Evolutionary conservation across 2,113 vertebrate species (phyloP).

Genomic region (Apodemus speciosus): DNA sequence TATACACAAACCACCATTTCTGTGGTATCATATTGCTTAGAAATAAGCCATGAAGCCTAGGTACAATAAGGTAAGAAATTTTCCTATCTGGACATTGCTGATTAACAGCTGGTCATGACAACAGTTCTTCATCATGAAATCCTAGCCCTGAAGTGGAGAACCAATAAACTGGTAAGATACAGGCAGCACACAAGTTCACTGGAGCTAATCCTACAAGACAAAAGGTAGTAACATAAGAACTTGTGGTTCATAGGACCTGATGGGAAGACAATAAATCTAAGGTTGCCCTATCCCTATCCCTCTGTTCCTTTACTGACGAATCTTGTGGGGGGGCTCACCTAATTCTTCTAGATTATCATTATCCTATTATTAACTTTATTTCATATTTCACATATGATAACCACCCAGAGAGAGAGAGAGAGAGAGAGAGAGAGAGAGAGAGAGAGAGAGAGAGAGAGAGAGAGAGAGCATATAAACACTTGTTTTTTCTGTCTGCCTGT

Average conservation of each 20-base stretch:
- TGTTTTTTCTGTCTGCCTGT: background rate
- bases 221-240: background rate
- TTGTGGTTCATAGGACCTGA: background rate
- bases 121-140: conserved; percentile 19
- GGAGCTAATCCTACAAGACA: background rate
- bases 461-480: background rate
- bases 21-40: background rate
- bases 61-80: background rate
- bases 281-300: background rate
- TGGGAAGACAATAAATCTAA: background rate
- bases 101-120: background rate
- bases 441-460: no score
- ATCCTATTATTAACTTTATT: background rate
- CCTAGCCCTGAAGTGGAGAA: background rate
- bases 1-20: background rate
- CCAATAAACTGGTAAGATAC: background rate
- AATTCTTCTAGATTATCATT: background rate
- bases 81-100: background rate
- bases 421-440: no score
- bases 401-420: no score
- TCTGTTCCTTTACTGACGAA: background rate
- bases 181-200: background rate
- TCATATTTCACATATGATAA: background rate
- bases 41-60: background rate
- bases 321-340: background rate